These are phyloP conservation scores for Poecilia wingei DNA, from an alignment of 2,797 vertebrate species.

Conservation along the genomic window DNA sequence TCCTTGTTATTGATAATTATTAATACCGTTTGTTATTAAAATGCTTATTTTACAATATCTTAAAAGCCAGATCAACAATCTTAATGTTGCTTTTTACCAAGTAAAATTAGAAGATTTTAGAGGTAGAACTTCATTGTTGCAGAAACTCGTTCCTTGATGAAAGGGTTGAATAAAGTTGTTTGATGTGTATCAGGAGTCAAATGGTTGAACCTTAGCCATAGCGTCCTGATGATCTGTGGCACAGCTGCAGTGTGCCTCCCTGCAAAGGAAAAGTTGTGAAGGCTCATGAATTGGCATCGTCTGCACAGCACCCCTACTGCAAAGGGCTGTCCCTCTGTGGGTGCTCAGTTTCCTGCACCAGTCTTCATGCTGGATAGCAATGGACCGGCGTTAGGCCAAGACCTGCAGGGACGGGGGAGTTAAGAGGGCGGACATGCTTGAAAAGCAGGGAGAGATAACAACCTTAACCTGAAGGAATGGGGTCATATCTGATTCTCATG, in stretches of 20 bases:
- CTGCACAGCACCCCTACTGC: slow-evolving; percentile 32
- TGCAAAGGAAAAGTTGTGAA: slow-evolving; percentile 44
- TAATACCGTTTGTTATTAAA: background rate
- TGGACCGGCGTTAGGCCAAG: slow-evolving; percentile 50
- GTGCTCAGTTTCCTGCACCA: slow-evolving; percentile 1
- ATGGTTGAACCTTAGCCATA: slow-evolving; percentile 65
- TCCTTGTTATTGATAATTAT: background rate
- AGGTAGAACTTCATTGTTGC: slow-evolving; percentile 51
- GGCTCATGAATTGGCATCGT: slow-evolving; percentile 20
- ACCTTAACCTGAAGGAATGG: slow-evolving; percentile 68
- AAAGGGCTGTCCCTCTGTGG: slow-evolving; percentile 13
- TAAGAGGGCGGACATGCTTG: slow-evolving; percentile 76
- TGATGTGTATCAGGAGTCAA: slow-evolving; percentile 62
- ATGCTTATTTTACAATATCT: background rate
- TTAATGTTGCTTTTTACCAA: background rate
- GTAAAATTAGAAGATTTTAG: slow-evolving; percentile 20
- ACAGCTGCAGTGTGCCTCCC: slow-evolving; percentile 20
- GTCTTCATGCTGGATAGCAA: slow-evolving; percentile 40
- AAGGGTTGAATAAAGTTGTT: slow-evolving; percentile 59
- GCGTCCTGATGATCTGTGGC: slow-evolving; percentile 56
- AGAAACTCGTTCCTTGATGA: slow-evolving; percentile 22
- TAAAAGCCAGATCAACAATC: background rate
- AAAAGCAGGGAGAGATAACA: slow-evolving; percentile 73
- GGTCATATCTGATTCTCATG: slow-evolving; percentile 71
- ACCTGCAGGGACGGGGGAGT: slow-evolving; percentile 65